A percentile compares a stretch with the other conserved stretches of the same genome.
Conservation (phyloP, 2,113 vertebrate genomes). For the Cynocephalus volans region DNA sequence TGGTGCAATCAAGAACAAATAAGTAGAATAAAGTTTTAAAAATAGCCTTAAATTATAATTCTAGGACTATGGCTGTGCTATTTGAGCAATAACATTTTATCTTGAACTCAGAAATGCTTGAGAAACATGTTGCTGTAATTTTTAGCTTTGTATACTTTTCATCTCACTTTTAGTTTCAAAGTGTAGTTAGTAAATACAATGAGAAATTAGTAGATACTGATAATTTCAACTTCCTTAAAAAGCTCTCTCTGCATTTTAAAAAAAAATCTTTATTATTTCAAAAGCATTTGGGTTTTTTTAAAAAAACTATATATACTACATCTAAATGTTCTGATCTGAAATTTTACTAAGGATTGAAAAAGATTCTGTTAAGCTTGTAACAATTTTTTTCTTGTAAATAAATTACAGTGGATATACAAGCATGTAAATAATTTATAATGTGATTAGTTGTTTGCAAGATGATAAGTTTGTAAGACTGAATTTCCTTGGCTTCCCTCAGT, state of each 20-base stretch:
- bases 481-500: slow-evolving; percentile 60
- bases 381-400: slow-evolving; percentile 29
- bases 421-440: slow-evolving; percentile 77
- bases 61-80: background rate
- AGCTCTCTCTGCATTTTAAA: background rate
- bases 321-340: background rate
- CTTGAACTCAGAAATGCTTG: background rate
- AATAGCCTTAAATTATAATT: background rate
- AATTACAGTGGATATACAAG: slow-evolving; percentile 46
- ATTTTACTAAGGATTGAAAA: background rate
- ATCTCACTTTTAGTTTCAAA: background rate
- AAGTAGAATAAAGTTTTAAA: background rate
- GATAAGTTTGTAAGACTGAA: slow-evolving; percentile 29
- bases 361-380: background rate
- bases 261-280: background rate
- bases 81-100: background rate
- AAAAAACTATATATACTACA: background rate
- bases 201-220: background rate
- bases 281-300: background rate
- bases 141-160: background rate
- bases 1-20: background rate
- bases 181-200: background rate
- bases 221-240: background rate
- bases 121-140: background rate
- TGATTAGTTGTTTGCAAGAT: slow-evolving; percentile 60